Base-by-base conservation (phyloP, 2,888 invertebrate species). In the Drosophila mercatorum region DNA sequence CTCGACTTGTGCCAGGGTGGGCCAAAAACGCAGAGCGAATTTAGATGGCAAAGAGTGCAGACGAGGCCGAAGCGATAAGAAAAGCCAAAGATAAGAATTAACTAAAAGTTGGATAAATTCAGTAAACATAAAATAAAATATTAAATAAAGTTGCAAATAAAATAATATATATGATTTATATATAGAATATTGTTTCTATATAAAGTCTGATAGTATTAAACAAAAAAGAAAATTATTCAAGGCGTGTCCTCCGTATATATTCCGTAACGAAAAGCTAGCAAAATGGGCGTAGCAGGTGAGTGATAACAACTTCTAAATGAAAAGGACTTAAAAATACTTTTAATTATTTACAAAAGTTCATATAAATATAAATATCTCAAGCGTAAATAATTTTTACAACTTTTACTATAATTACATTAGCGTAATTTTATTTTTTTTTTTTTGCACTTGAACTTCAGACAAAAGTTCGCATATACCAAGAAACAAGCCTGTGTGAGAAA, bases 401-500 rank as follows among this genome's bases (percentile, higher is more conserved):
- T 53, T 68, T 41, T 65, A 67, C 63, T 64, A 69, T 12, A 57
- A 52, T 53, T 65, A 22, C 36, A 51, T 75, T 56, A 28, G 58
- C n/a, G 46, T 46, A 41, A 28, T 53, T 47, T 28, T 28, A 0
- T 28, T 28, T 17, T 17, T 55, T 52, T 59, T 64, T 55, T 75
- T 83, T 78, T 84, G 89, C 79, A 76, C 89, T 88, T 88, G 87
- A 88, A 85, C 87, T 88, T 85, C 83, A 86, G 65, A 80, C 74
- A 78, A 82, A 76, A 76, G 78, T 70, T 73, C 68, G 46, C 70
- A 80, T 85, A 78, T 81, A 87, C 78, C 68, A 71, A 66, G 73
- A 61, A 77, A 57, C 65, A 72, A 62, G 68, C 63, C 65, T 60
- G 64, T 62, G 63, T 62, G 80, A 83, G 85, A 4, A 12, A 84